Evolutionary conservation across 2,797 vertebrate species (phyloP).

Genomic region (Alauda arvensis): DNA sequence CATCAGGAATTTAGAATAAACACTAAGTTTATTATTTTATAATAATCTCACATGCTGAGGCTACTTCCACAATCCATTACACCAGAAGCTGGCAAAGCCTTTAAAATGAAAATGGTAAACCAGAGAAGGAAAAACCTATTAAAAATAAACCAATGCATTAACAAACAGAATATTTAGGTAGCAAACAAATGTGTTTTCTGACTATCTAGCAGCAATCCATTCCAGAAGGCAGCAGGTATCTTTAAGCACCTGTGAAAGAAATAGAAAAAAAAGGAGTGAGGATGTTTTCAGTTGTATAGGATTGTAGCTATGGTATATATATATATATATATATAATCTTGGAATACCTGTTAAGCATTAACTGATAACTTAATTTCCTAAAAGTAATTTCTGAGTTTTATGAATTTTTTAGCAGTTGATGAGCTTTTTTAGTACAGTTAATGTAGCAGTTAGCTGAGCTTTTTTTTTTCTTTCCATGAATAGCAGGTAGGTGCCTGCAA

Average conservation of each 20-base stretch:
- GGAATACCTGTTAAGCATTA: not conserved
- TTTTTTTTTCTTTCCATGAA: not conserved
- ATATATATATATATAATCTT: no score
- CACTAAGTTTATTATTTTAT: no score
- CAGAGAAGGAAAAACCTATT: not conserved
- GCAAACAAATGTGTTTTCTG: not conserved
- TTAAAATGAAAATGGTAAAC: not conserved
- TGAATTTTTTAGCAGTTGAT: not conserved
- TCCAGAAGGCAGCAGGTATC: not conserved
- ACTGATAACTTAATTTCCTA: not conserved
- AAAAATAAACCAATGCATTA: not conserved
- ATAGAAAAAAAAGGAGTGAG: not conserved
- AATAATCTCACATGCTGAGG: accelerated
- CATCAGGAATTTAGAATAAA: not conserved
- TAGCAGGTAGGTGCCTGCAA: not conserved
- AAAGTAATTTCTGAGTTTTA: not conserved
- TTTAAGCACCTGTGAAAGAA: not conserved
- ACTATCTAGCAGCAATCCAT: not conserved
- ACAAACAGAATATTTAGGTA: not conserved
- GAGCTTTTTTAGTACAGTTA: not conserved
- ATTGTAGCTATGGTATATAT: not conserved
- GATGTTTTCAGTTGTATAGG: not conserved
- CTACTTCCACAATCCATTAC: not conserved
- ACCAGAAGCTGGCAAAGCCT: not conserved
- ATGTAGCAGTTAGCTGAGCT: not conserved